Evolutionary conservation across 2,113 vertebrate genomes (phyloP).

Genomic region (Anas platyrhynchos): DNA sequence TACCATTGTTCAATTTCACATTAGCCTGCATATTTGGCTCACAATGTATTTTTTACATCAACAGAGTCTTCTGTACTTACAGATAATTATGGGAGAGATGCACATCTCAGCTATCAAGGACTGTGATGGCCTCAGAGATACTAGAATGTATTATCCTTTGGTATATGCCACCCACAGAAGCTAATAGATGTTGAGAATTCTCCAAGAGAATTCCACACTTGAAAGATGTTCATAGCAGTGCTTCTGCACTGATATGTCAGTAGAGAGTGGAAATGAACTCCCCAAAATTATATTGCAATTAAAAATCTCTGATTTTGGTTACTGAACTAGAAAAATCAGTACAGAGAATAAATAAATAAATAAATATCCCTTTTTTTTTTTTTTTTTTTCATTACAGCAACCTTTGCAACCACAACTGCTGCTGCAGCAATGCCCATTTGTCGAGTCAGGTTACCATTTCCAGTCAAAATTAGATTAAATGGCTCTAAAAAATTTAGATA

Average conservation of each 20-base stretch:
- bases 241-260: background rate
- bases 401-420: background rate
- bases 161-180: background rate
- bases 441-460: background rate
- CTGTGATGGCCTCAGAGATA: background rate
- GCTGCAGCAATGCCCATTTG: background rate
- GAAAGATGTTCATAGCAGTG: background rate
- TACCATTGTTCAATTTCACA: background rate
- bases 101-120: background rate
- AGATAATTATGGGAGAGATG: background rate
- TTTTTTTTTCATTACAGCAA: background rate
- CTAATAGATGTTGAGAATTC: background rate
- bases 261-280: background rate
- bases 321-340: background rate
- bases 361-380: background rate
- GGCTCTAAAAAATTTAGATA: background rate
- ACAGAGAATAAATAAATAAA: background rate
- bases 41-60: background rate
- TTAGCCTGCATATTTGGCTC: background rate
- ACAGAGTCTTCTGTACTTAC: background rate
- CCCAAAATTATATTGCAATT: background rate
- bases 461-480: conserved; percentile 18
- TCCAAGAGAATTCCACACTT: background rate
- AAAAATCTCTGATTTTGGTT: background rate
- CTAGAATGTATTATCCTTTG: background rate